Conservation (phyloP, 1,140 invertebrate genomes). For the Brachionus paranguensis region DNA sequence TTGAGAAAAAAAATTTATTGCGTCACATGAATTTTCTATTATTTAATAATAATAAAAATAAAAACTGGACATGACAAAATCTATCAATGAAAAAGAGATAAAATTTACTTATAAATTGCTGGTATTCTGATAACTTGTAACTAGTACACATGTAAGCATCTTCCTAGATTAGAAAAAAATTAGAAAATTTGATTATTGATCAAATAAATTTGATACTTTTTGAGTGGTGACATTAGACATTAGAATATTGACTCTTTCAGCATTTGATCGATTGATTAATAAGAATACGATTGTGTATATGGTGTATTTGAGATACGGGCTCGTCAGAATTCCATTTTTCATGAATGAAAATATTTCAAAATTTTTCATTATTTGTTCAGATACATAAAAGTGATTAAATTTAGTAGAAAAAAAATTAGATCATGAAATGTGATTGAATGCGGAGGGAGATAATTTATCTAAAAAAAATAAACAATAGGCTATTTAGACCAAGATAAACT, state of each 20-base stretch:
- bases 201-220: conserved; percentile 3
- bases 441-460: not conserved
- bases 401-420: not conserved
- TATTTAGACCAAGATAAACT: not conserved
- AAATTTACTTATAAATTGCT: conserved; percentile 20
- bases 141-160: conserved; percentile 38
- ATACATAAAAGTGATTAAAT: not conserved
- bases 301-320: not conserved
- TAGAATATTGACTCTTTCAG: not conserved
- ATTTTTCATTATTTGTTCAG: not conserved
- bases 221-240: conserved; percentile 38
- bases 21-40: not conserved
- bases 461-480: not conserved
- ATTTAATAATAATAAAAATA: not conserved
- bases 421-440: not conserved
- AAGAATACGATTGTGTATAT: not conserved
- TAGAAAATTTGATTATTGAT: not conserved
- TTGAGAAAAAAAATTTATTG: not conserved
- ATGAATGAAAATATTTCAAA: not conserved
- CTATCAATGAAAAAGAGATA: not conserved
- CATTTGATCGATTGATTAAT: not conserved
- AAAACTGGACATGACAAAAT: not conserved
- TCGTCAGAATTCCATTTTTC: not conserved
- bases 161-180: not conserved
- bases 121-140: conserved; percentile 9